phyloP scores from a whole-genome alignment of 2,888 invertebrate genomes.

The Sabatieria punctata region DNA sequence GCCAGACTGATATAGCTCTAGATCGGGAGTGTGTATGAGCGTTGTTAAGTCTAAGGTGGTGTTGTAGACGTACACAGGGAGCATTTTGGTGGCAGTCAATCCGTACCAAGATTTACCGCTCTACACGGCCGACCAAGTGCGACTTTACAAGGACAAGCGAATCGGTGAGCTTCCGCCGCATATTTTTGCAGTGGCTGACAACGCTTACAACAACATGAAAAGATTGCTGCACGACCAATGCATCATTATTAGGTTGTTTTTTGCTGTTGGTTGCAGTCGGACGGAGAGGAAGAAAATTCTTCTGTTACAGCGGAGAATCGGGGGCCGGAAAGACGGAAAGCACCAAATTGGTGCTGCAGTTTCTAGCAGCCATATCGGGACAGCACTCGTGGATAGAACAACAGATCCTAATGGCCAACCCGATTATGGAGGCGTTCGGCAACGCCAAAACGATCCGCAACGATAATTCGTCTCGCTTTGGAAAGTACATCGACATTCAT shows the following conservation, averaged over 20 bases:
- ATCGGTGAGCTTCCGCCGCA: constrained; percentile 96
- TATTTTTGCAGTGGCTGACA: constrained; percentile 97
- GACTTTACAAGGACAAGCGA: constrained; percentile 84
- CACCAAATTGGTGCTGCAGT: constrained; percentile 92
- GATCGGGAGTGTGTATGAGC: too few species aligned
- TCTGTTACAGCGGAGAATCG: constrained; percentile 68
- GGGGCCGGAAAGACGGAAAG: constrained; percentile 98
- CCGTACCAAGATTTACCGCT: constrained; percentile 97
- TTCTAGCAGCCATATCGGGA: constrained; percentile 91
- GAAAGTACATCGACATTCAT: constrained; percentile 97
- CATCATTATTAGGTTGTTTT: constrained; percentile 94
- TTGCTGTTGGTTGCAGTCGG: too few species aligned
- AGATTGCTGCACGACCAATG: constrained; percentile 81
- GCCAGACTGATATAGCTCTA: too few species aligned
- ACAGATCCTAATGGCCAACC: constrained; percentile 95
- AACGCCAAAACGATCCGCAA: constrained; percentile 98
- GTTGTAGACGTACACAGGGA: constrained; percentile 94
- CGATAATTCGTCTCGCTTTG: constrained; percentile 96
- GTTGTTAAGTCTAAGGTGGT: too few species aligned
- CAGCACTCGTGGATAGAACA: constrained; percentile 99
- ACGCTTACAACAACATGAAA: constrained; percentile 91
- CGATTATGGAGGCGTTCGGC: constrained; percentile 91
- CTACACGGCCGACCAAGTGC: constrained; percentile 96
- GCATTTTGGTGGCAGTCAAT: constrained; percentile 95
- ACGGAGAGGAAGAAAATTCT: too few species aligned